Base-by-base conservation (phyloP, 2,113 vertebrate genomes). In the Ciconia stormi region DNA sequence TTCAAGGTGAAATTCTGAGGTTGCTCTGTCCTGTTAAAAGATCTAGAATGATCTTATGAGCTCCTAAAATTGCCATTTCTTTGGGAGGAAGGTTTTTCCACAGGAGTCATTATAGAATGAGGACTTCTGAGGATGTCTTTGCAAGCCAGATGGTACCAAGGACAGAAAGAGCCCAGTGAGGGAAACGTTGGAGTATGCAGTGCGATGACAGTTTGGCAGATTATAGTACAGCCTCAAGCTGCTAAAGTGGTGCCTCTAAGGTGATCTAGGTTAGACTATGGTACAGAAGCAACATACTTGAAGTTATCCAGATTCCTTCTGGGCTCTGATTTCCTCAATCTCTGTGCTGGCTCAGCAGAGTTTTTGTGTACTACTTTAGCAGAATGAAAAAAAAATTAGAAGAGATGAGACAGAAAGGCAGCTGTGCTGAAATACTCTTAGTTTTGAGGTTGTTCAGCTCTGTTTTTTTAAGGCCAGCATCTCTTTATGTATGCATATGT, bases 141-240 rank as follows among this genome's bases (percentile, higher is more conserved):
- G 82, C 94, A 92, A 96, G 77, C 76, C 96, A 93, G 90, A 94
- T 93, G 92, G 82, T 94, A 74, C 47, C 72, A 93, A 92, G 90
- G 92, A 93, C 92, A 95, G 82, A 94, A 90, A 77, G 89, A 95
- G 80, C 79, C 90, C 83, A 63, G 79, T 4, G 87, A 95, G 42
- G 74, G 74, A 85, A 96, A 91, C 0, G 30, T 34, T 87, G 80
- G 53, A 76, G 74, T 77, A 49, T 86, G 66, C 44, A 74, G 92
- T 70, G 88, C 2, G 42, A 80, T 94, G 85, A 88, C 87, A 82
- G 62, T 77, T 94, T 82, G 91, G 78, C 91, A 86, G 74, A 90
- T 91, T 69, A 85, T n/a, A 87, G 70, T 63, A 66, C 86, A 94
- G 55, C 69, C 76, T 87, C 67, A 90, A 67, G n/a, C 42, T 95